phyloP scores from a whole-genome alignment of 2,888 invertebrate species.

The Melieria picta region DNA sequence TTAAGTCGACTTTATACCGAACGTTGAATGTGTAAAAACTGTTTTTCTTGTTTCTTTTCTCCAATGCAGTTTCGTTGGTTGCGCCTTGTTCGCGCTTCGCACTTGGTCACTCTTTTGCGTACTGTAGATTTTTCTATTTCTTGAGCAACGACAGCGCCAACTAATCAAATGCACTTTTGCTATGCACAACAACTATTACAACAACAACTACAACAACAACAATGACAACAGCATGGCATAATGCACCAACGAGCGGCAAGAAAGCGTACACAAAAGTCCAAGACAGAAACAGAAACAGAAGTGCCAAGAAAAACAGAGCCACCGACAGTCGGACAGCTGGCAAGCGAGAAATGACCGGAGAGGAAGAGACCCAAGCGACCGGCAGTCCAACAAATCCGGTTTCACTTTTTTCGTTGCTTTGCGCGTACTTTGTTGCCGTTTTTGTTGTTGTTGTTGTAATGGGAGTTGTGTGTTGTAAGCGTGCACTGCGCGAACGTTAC shows the following conservation, averaged over 20 bases:
- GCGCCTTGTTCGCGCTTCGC: no score
- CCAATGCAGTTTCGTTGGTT: no score
- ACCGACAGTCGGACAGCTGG: background rate
- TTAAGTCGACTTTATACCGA: no score
- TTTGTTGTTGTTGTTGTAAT: slow-evolving; percentile 2
- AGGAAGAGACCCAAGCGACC: background rate
- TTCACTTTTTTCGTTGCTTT: slow-evolving; percentile 39
- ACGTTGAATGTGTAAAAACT: no score
- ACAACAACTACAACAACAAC: background rate
- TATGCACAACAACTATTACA: background rate
- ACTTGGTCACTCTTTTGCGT: no score
- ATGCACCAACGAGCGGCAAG: background rate
- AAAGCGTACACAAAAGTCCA: background rate
- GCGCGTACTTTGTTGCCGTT: background rate
- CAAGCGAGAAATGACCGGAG: background rate
- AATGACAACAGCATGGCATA: background rate
- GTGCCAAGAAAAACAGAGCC: background rate
- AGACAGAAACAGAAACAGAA: background rate
- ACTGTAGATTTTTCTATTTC: background rate
- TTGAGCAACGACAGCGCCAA: background rate
- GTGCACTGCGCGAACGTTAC: no score
- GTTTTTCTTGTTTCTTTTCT: no score
- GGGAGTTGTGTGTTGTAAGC: background rate
- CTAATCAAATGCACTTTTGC: background rate
- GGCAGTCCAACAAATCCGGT: slow-evolving; percentile 36